phyloP scores from a whole-genome alignment of 2,113 vertebrate genomes.

The Sinosuthora webbiana region DNA sequence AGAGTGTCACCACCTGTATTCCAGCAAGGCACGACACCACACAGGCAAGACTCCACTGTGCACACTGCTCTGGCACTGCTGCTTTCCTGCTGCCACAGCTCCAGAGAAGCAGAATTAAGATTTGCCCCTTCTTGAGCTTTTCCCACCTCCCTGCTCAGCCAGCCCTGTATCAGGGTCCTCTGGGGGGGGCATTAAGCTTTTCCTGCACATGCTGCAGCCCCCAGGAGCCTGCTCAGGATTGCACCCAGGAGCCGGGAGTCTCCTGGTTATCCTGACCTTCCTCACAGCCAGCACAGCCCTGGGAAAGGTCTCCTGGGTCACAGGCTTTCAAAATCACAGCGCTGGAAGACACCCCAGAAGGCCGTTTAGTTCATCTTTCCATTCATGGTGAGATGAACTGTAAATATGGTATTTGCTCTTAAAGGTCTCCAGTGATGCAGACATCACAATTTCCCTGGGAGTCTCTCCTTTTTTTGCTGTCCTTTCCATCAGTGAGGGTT shows the following conservation, averaged over 20 bases:
- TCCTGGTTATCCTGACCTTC: background rate
- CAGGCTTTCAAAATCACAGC: background rate
- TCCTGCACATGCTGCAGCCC: background rate
- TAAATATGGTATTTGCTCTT: background rate
- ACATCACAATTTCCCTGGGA: background rate
- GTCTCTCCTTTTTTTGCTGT: background rate
- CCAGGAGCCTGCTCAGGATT: background rate
- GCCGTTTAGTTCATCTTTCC: background rate
- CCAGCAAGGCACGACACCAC: fast-evolving
- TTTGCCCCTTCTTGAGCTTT: background rate
- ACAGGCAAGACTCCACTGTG: background rate
- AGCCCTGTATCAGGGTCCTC: background rate
- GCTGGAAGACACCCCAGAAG: background rate
- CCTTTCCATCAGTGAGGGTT: background rate
- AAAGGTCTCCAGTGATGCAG: background rate
- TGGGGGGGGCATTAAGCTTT: background rate
- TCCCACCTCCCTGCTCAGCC: background rate
- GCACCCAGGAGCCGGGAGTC: background rate
- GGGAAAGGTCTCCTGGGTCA: background rate
- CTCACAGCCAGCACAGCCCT: background rate
- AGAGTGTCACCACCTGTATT: background rate
- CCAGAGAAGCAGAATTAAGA: background rate
- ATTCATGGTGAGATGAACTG: background rate
- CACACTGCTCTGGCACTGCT: background rate
- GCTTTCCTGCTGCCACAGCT: background rate